phyloP scores from a whole-genome alignment of 2,113 vertebrate species.

The Notothenia rossii region DNA sequence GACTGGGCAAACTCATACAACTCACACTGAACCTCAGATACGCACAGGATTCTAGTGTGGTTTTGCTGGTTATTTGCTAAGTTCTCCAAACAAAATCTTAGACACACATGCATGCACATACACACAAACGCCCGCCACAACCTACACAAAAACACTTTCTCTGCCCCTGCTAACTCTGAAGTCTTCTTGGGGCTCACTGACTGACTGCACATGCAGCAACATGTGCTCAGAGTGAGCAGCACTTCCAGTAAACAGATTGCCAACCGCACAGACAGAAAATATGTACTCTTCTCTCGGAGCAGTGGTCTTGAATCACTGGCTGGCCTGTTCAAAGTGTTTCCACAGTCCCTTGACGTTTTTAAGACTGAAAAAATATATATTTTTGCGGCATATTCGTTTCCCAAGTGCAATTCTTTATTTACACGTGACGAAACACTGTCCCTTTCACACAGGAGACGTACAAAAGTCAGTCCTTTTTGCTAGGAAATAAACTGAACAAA shows the following conservation, averaged over 20 bases:
- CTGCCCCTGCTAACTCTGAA: constrained; percentile 44
- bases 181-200: constrained; percentile 59
- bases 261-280: constrained; percentile 85
- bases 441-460: constrained; percentile 56
- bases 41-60: constrained; percentile 71
- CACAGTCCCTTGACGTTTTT: constrained; percentile 72
- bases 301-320: constrained; percentile 79
- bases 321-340: constrained; percentile 84
- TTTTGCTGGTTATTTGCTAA: constrained; percentile 67
- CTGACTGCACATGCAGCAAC: constrained; percentile 80
- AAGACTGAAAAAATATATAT: constrained; percentile 5
- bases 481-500: constrained; percentile 51
- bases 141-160: constrained; percentile 66
- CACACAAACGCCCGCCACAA: constrained; percentile 46
- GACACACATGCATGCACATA: constrained; percentile 46
- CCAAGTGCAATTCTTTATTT: constrained; percentile 71
- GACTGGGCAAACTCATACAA: constrained; percentile 63
- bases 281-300: constrained; percentile 78
- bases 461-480: constrained; percentile 45
- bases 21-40: constrained; percentile 50
- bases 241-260: constrained; percentile 85
- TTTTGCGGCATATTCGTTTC: constrained; percentile 70
- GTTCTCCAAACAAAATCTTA: constrained; percentile 66
- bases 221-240: constrained; percentile 77
- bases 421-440: constrained; percentile 61